Base-by-base conservation (phyloP, 1,140 invertebrate genomes). In the Platyscapa corneri region DNA sequence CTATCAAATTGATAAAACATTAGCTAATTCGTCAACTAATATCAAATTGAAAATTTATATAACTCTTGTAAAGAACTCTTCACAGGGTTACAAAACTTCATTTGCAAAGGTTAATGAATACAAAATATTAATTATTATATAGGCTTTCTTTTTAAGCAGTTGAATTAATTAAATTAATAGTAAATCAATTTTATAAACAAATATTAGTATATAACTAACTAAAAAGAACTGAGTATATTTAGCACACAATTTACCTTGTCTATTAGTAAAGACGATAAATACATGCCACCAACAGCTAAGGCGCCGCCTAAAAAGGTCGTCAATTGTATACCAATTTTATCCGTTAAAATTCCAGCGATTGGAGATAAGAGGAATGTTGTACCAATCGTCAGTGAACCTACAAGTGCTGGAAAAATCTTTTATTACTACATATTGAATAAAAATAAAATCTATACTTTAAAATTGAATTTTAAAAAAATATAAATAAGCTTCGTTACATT, bases 341-440 rank as follows among this genome's bases (percentile, higher is more conserved):
- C 97, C 0, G 97, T 97, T 49, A 99, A 92, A 20, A 98, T 96
- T 78, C 98, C 97, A n/a, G 97, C 96, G 20, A 99, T 91, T 16
- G 97, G 96, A 7, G 98, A 98, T 83, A 98, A 93, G 84, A 98
- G 95, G 92, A 99, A 99, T 53, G 97, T 98, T 16, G 96, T 96
- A 46, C 98, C 98, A 90, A 98, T 97, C 18, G 96, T 95, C 83
- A 98, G 93, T 0, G 97, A 97, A 1, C 97, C 97, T 81, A 98
- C 97, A 87, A 98, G 94, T 85, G 98, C 98, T 99, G 95, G 88
- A 92, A 92, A 53, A 78, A 78, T 56, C 5, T 20, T 37, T 32
- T 37, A 27, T 78, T 27, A 23, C 8, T 64, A 53, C 3, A n/a
- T 46, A 49, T 30, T 76, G 49, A 39, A 60, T 37, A 8, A 49